A percentile compares a stretch with the other conserved stretches of the same genome.
These are phyloP conservation scores for Anhinga rufa DNA, from an alignment of 2,113 vertebrate species.

Conservation along the genomic window DNA sequence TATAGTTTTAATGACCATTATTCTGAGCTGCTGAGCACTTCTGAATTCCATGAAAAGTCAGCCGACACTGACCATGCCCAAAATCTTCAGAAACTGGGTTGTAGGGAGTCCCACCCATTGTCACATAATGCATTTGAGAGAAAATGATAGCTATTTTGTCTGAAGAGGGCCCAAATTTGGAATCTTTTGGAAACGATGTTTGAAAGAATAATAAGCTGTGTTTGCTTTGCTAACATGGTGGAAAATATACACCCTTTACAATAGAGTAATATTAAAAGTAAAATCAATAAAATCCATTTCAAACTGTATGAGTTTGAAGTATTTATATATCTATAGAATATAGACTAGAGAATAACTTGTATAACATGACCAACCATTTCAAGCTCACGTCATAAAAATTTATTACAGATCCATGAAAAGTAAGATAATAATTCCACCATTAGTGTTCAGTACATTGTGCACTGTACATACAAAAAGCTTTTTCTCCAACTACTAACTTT, in stretches of 20 bases:
- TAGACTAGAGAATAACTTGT: too few species aligned
- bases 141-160: neutral
- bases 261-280: neutral
- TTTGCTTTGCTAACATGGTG: neutral
- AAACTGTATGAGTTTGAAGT: neutral
- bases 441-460: neutral
- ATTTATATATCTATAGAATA: neutral
- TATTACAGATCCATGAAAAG: too few species aligned
- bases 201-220: neutral
- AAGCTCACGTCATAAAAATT: neutral
- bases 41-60: neutral
- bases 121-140: neutral
- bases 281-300: neutral
- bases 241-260: neutral
- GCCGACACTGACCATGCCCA: neutral
- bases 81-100: neutral
- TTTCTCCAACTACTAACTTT: neutral
- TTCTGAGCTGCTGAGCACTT: neutral
- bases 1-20: neutral
- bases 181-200: neutral
- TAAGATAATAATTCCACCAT: neutral
- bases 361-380: neutral
- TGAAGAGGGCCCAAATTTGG: neutral
- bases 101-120: neutral
- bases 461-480: neutral